Base-by-base conservation (phyloP, 2,797 vertebrate genomes). In the Platalea minor region DNA sequence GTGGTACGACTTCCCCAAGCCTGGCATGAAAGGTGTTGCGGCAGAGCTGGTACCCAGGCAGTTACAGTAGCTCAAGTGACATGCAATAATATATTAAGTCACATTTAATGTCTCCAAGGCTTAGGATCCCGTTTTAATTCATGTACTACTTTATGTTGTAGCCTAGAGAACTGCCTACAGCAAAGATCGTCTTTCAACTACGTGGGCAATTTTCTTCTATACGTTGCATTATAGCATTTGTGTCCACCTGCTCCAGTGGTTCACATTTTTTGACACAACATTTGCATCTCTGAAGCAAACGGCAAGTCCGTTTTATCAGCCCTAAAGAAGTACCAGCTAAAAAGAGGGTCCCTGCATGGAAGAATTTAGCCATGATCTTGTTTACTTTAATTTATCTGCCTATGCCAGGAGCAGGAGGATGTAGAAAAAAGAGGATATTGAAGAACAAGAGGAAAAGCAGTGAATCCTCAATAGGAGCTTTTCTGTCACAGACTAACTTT, bases 151-250 rank as follows among this genome's bases (percentile, higher is more conserved):
- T 92, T 81, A 43, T 90, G 93, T 48, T 11, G 35, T 92, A 97
- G 87, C 92, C 94, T 59, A 57, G 57, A 89, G 79, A 94, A 21
- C 39, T 89, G 94, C 87, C 91, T 92, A 91, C 59, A 93, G 89
- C 93, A 89, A 93, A 67, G 91, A 96, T 69, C 28, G 17, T 60
- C 92, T 91, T 91, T 63, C 92, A 92, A 0, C 31, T 59, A 28
- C 65, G 0, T 11, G 87, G 79, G 31, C 63, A 73, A 11, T 91
- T 85, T 72, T 78, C 59, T 67, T 88, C 87, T 51, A 35, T 65
- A 25, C 0, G 0, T 67, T 51, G 57, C 26, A 29, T 56, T 33
- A 5, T 2, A 6, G 29, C 5, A 53, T 78, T 88, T 17, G 29
- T 73, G 91, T 48, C 89, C 41, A 1, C 48, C 91, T 91, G 84